These are phyloP conservation scores for Oscheius sp. DNA, from an alignment of 1,140 invertebrate species.

Conservation along the genomic window DNA sequence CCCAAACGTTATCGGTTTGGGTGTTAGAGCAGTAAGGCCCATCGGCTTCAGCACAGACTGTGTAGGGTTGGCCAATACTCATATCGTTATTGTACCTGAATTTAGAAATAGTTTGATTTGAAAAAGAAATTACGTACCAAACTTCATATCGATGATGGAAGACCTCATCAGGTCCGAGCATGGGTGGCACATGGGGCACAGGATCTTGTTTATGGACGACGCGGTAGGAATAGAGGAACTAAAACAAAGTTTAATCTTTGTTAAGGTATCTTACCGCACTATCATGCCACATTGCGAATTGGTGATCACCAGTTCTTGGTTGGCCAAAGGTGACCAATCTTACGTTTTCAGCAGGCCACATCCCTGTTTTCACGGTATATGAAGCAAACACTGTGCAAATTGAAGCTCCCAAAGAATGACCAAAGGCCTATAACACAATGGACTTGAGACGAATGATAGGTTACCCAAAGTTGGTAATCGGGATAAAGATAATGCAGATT, in stretches of 20 bases:
- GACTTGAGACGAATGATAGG: background rate
- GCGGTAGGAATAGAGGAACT: constrained; percentile 26
- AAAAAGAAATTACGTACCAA: background rate
- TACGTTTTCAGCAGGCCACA: background rate
- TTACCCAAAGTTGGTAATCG: constrained; percentile 27
- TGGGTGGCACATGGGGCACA: constrained; percentile 23
- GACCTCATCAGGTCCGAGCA: constrained; percentile 24
- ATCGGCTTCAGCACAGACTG: constrained; percentile 14
- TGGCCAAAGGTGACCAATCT: constrained; percentile 25
- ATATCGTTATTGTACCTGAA: constrained; percentile 32
- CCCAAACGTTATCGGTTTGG: background rate
- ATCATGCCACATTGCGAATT: constrained; percentile 22
- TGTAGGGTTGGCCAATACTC: constrained; percentile 24
- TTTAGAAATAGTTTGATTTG: background rate
- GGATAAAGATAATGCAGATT: constrained; percentile 35
- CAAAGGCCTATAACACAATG: constrained; percentile 3
- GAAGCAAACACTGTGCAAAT: constrained; percentile 22
- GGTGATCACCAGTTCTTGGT: constrained; percentile 25
- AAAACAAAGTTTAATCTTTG: background rate
- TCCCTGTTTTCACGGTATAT: constrained; percentile 10
- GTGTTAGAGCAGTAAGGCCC: constrained; percentile 28
- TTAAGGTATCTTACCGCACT: constrained; percentile 5
- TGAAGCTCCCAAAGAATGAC: constrained; percentile 23
- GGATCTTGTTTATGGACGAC: constrained; percentile 23
- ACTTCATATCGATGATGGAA: constrained; percentile 31